Base-by-base conservation (phyloP, 2,113 vertebrate genomes). In the Malurus melanocephalus region DNA sequence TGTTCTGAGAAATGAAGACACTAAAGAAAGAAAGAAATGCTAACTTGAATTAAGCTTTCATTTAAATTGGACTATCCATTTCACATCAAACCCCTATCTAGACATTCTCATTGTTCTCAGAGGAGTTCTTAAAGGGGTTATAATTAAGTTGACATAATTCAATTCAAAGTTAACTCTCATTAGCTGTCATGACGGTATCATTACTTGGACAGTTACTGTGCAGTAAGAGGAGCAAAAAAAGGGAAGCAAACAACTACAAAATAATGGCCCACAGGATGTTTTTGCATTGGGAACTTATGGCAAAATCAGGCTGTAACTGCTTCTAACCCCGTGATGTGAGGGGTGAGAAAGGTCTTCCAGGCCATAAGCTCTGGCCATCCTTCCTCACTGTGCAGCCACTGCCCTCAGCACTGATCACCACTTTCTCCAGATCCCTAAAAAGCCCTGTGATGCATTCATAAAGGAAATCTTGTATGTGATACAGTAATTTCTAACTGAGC, bases 1-100 rank as follows among this genome's bases (percentile, higher is more conserved):
- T 83, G 48, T 83, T 89, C 87, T 67, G 65, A 93, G 75, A 81
- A 87, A 88, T 3, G 3, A 66, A 86, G 81, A 57, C 66, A 27
- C 40, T 81, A 55, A 85, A 90, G 90, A 78, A 91, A 92, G 88
- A 64, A 91, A 86, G 62, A 84, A 94, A 87, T 65, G 66, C 55
- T 90, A 94, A 82, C 78, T 76, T 79, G 91, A 90, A 92, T 92
- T 87, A 88, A 93, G 78, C 81, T 95, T 94, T 93, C 89, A 85
- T 88, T 85, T 92, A 95, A 94, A 95, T 93, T 95, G 87, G 67
- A 85, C 91, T 90, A 93, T 92, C 80, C 59, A 69, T 94, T 95
- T 94, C 89, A 93, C 81, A 89, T 93, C 95, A 95, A 92, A 46
- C 33, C 59, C 46, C 62, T 85, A 87, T 46, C 84, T 85, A 94